A percentile compares a stretch with the other conserved stretches of the same genome.
phyloP scores from a whole-genome alignment of 2,888 invertebrate species.

The Eretmocerus hayati region DNA sequence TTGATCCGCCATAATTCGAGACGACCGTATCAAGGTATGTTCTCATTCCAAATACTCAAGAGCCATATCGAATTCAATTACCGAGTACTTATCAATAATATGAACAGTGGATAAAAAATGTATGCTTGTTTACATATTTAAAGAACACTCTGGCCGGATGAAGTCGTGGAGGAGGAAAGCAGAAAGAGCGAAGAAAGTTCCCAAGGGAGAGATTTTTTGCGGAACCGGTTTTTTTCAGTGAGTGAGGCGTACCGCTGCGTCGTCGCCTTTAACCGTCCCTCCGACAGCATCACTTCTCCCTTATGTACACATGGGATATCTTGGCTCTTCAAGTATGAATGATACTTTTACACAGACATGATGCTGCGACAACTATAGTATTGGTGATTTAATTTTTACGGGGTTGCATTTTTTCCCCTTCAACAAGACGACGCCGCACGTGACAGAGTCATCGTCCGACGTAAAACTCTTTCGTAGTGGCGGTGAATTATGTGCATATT shows the following conservation, averaged over 20 bases:
- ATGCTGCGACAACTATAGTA: not conserved
- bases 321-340: conserved; percentile 1
- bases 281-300: not conserved
- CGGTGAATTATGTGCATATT: too few relatives aligned
- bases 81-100: too few relatives aligned
- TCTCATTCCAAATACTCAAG: too few relatives aligned
- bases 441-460: too few relatives aligned
- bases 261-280: too few relatives aligned
- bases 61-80: too few relatives aligned
- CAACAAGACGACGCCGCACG: too few relatives aligned
- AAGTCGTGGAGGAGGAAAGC: not conserved
- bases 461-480: too few relatives aligned
- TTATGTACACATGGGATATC: not conserved
- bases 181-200: not conserved
- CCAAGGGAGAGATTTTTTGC: conserved; percentile 1
- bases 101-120: too few relatives aligned
- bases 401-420: not conserved
- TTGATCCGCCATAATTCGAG: too few relatives aligned
- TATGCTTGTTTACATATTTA: not conserved
- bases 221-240: conserved; percentile 16
- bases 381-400: conserved; percentile 9
- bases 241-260: too few relatives aligned
- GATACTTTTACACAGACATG: not conserved
- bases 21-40: too few relatives aligned
- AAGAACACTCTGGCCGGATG: not conserved